A percentile compares a stretch with the other conserved stretches of the same genome.
These are phyloP conservation scores for Calosoma granatense DNA, from an alignment of 1,140 invertebrate genomes.

Conservation along the genomic window DNA sequence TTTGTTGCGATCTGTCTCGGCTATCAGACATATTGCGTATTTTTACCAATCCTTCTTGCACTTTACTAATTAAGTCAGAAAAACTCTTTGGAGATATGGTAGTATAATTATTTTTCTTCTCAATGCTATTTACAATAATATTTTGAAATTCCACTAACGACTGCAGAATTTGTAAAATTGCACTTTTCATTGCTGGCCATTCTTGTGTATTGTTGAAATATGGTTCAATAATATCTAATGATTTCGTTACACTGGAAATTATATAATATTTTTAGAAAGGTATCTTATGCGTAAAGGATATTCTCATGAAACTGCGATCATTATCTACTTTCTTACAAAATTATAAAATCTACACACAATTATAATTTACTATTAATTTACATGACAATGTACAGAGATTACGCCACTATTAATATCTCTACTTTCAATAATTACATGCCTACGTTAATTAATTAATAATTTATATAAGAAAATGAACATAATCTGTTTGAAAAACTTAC, in stretches of 20 bases:
- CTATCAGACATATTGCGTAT: not conserved
- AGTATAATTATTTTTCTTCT: not conserved
- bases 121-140: not conserved
- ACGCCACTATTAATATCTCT: too few species aligned
- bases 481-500: too few species aligned
- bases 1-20: not conserved
- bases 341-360: too few species aligned
- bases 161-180: not conserved
- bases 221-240: not conserved
- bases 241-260: not conserved
- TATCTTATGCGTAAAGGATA: not conserved
- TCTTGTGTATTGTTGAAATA: not conserved
- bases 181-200: not conserved
- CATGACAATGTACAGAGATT: too few species aligned
- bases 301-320: not conserved
- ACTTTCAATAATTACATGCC: too few species aligned
- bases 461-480: too few species aligned
- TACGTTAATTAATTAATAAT: too few species aligned
- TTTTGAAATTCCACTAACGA: not conserved
- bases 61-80: not conserved
- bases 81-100: not conserved
- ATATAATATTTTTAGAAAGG: not conserved
- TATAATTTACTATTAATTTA: too few species aligned
- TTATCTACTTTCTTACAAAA: too few species aligned
- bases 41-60: not conserved